A percentile compares a stretch with the other conserved stretches of the same genome.
Evolutionary conservation across 2,888 invertebrate species (phyloP).

Genomic region (Xylota segnis): DNA sequence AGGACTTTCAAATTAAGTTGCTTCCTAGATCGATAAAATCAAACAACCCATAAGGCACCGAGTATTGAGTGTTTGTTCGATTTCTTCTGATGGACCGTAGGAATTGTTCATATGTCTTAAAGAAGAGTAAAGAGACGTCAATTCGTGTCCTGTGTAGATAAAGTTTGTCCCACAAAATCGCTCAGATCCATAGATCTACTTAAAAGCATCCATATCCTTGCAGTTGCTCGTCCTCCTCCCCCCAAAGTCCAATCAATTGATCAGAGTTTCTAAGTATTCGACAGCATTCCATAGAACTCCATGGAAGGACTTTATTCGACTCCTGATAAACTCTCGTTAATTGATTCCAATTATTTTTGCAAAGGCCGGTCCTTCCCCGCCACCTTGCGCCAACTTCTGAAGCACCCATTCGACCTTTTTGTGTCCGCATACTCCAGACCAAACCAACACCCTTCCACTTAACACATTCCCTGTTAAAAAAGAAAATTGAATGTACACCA

Average conservation of each 20-base stretch:
- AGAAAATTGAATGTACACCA: conserved; percentile 33
- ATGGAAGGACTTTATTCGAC: conserved; percentile 14
- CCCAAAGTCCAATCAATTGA: neutral
- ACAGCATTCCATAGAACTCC: conserved; percentile 24
- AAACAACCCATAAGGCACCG: no score
- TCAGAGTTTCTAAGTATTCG: conserved; percentile 33
- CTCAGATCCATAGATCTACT: neutral
- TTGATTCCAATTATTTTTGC: conserved; percentile 62
- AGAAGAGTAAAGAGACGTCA: no score
- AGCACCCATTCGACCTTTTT: conserved; percentile 5
- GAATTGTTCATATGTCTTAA: no score
- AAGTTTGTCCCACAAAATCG: no score
- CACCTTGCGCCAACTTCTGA: conserved; percentile 15
- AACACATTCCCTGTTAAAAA: conserved; percentile 31
- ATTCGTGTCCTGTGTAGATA: no score
- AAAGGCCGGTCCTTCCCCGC: conserved; percentile 1
- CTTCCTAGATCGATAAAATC: no score
- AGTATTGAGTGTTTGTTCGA: no score
- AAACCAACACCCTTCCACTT: neutral
- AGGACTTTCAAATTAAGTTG: no score
- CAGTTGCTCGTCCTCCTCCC: no score
- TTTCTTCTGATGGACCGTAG: no score
- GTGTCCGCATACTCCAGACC: neutral
- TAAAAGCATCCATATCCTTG: no score
- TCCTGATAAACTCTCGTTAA: conserved; percentile 33